A percentile compares a stretch with the other conserved stretches of the same genome.
Evolutionary conservation across 2,113 vertebrate species (phyloP).

Genomic region (Ceyx melanurus): DNA sequence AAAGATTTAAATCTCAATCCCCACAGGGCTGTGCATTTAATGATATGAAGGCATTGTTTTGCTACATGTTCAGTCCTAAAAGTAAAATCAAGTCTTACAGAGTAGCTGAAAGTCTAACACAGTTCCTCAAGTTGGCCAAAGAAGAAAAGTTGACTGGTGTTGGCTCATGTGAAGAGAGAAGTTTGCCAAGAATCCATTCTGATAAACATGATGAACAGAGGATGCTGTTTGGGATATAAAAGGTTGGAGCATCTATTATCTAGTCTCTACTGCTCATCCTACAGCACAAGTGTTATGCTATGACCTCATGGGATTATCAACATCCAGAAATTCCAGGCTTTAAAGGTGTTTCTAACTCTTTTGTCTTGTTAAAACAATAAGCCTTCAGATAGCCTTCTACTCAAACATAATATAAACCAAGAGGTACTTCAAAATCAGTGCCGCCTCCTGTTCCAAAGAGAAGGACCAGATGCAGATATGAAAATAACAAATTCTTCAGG

Average conservation of each 20-base stretch:
- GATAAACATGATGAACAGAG: not conserved
- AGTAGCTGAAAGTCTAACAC: not conserved
- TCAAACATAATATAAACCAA: not conserved
- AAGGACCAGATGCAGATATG: not conserved
- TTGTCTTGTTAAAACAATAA: not conserved
- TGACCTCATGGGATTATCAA: not conserved
- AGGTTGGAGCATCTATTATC: not conserved
- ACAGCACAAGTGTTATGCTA: not conserved
- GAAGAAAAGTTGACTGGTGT: not conserved
- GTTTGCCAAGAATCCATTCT: not conserved
- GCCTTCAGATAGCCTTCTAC: not conserved
- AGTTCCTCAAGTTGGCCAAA: not conserved
- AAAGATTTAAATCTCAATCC: conserved; percentile 10
- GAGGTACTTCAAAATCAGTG: not conserved
- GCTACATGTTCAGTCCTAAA: not conserved
- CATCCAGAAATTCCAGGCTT: not conserved
- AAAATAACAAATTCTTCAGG: not conserved
- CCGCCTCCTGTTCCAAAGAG: not conserved
- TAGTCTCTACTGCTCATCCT: not conserved
- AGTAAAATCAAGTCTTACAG: not conserved
- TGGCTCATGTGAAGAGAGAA: not conserved
- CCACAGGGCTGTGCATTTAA: not conserved
- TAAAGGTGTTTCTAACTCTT: not conserved
- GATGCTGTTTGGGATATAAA: accelerated
- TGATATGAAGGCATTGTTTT: not conserved